Base-by-base conservation (phyloP, 2,797 vertebrate species). In the Columba guinea region DNA sequence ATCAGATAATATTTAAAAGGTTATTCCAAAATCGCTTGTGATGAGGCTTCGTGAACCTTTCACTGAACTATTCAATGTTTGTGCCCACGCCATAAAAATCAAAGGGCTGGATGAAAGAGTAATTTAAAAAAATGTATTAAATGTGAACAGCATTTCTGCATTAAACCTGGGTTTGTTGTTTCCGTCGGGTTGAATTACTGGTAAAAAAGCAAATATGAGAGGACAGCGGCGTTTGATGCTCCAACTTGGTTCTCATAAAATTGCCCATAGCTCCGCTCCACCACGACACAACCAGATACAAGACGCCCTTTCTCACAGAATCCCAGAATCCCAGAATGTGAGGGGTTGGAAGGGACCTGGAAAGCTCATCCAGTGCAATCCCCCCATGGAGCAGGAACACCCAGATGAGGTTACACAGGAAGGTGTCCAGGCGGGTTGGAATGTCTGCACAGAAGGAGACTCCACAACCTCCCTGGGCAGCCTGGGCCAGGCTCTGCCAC, bases 161-260 rank as follows among this genome's bases (percentile, higher is more conserved):
- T 15, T 37, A 19, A 55, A 37, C 32, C 13, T 20, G 49, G 44
- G n/a, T 26, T n/a, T 44, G 56, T 48, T 48, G 23, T 35, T 84
- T 52, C 4, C 15, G 35, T 17, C 1, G 2, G 37, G n/a, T 22
- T 11, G 28, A 1, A 3, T 18, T 32, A 46, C 13, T 8, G 26
- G 19, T 20, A 28, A 37, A 37, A 28, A 53, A 69, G 26, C 27
- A 35, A 41, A 65, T 4, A 4, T 0, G 11, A 71, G 11, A 53
- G 6, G 52, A 80, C 30, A 9, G 64, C 34, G 19, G 23, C 46
- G 7, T 49, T 15, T 34, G 59, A 82, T 37, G 48, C 60, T 62
- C 41, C 4, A 0, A 3, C 62, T 19, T 48, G 26, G 15, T 46
- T 58, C 44, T 55, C 44, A n/a, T 9, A 35, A 73, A 82, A 56